A percentile compares a stretch with the other conserved stretches of the same genome.
Conservation (phyloP, 2,113 vertebrate species). For the Laterallus jamaicensis region DNA sequence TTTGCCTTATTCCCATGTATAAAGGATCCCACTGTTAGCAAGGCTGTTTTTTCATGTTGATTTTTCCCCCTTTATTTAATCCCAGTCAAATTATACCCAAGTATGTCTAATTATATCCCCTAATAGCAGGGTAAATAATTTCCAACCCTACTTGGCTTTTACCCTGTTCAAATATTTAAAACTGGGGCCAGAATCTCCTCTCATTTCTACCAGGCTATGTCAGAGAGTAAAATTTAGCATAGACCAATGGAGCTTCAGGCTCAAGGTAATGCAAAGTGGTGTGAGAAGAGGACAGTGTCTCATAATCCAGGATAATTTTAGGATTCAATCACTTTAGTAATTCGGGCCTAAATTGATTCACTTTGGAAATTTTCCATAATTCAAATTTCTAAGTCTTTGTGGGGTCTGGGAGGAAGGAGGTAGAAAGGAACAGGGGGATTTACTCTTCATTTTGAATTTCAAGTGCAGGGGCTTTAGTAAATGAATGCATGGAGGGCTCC, state of each 20-base stretch:
- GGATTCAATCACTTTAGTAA: neutral
- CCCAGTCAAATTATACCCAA: constrained; percentile 57
- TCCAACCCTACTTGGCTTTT: constrained; percentile 65
- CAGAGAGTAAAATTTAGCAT: constrained; percentile 35
- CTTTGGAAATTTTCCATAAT: constrained; percentile 13
- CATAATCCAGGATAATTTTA: neutral
- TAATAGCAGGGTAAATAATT: constrained; percentile 67
- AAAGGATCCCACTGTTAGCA: constrained; percentile 20
- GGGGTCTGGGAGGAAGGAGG: neutral
- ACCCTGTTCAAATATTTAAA: constrained; percentile 66
- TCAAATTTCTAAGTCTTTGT: neutral
- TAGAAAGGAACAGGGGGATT: constrained; percentile 1
- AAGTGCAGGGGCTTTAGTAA: neutral
- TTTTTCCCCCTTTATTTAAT: constrained; percentile 37
- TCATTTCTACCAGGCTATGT: constrained; percentile 31
- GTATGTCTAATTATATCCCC: constrained; percentile 63
- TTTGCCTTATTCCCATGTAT: neutral
- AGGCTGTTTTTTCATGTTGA: neutral
- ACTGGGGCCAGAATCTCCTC: constrained; percentile 19
- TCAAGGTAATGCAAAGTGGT: neutral
- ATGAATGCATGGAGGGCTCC: neutral
- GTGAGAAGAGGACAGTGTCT: neutral
- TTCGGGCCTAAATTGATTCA: neutral
- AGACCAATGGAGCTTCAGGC: neutral
- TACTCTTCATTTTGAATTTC: constrained; percentile 16